Evolutionary conservation across 2,797 vertebrate species (phyloP), one percentile per base, ranked within the genome.

Genomic region (Loriculus beryllinus): DNA sequence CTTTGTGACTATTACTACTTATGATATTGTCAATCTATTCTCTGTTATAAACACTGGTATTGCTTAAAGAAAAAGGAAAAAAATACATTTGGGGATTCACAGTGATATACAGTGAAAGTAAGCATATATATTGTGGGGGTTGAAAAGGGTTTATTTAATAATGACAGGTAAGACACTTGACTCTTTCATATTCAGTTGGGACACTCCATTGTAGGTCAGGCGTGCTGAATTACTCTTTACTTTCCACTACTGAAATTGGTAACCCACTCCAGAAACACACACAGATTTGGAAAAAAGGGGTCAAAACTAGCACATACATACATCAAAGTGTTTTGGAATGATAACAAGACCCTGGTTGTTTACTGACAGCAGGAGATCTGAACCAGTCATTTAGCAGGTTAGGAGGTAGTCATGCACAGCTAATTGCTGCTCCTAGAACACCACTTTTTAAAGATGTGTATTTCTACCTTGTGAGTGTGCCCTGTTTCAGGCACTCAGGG

Each of bases 321-420:
- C 62, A 92, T 94, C 84, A 93, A 87, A 95, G 60, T 65, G 39
- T 28, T 96, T 92, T 60, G 62, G 52, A 95, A 91, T 69, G 52
- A 78, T 94, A 93, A 95, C 75, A 93, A 92, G 88, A 57, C 45
- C 94, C 93, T 77, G 35, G 75, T 95, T 96, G 78, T 96, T 96
- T 96, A 93, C 94, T 82, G 84, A 89, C 93, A 87, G 78, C 88
- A 92, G 84, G 94, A 93, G 90, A 93, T 93, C 86, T 95, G 94
- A 96, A 93, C 86, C 88, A 94, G 69, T n/a, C 84, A 87, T 95
- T 96, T 95, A 96, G 42, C 83, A 92, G 90, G 94, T 96, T 95
- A 92, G 78, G 65, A 95, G 88, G 90, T 89, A 96, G 95, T 89
- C 92, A 91, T 85, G 93, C 88, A 81, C 86, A 85, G 79, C 83